These are phyloP conservation scores for Phenganax stokvisi DNA, from an alignment of 92 coral and sea anemone species.

Conservation along the genomic window DNA sequence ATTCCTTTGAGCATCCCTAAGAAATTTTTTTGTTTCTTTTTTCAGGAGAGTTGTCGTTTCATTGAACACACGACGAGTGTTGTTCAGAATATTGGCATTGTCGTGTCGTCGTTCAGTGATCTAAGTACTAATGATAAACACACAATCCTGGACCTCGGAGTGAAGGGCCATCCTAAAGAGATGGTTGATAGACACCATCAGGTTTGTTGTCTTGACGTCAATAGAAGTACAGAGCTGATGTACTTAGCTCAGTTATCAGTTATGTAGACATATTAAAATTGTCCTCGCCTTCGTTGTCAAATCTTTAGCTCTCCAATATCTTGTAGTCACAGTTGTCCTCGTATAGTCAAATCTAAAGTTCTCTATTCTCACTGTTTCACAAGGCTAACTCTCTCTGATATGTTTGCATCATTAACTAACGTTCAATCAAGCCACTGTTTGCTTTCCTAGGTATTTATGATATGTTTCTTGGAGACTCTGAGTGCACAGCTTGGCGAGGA, in stretches of 20 bases:
- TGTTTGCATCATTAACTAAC: no score
- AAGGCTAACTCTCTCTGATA: no score
- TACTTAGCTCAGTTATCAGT: no score
- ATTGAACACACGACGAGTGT: conserved; percentile 84
- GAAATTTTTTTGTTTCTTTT: neutral
- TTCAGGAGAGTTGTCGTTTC: conserved; percentile 94
- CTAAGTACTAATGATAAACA: conserved; percentile 61
- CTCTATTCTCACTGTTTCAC: no score
- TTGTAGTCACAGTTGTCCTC: no score
- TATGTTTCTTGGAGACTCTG: conserved; percentile 72
- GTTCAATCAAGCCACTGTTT: neutral
- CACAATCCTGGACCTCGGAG: conserved; percentile 71
- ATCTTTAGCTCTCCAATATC: no score
- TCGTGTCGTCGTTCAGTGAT: conserved; percentile 71
- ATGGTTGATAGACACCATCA: conserved; percentile 81
- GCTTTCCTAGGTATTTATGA: conserved; percentile 65
- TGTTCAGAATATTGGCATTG: conserved; percentile 63
- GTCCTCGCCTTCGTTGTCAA: no score
- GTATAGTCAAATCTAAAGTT: no score
- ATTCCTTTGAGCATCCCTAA: neutral
- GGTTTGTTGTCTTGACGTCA: conserved; percentile 34
- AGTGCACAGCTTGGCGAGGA: conserved; percentile 75
- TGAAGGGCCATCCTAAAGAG: conserved; percentile 65
- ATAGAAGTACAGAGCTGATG: no score
- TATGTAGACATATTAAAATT: no score